Conservation (phyloP, 2,113 vertebrate species). For the Ciconia stormi region DNA sequence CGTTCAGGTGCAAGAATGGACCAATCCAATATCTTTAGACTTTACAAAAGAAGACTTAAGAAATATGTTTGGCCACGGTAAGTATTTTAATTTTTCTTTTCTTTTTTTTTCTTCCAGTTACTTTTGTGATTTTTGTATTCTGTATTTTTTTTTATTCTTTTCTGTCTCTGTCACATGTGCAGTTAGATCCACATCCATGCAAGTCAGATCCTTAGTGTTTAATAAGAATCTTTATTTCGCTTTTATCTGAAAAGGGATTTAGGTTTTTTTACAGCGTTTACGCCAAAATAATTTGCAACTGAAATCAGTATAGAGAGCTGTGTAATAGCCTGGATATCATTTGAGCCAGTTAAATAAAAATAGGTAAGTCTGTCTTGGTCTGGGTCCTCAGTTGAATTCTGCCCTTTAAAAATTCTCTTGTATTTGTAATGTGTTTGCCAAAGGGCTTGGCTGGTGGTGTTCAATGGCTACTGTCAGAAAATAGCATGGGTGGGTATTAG, state of each 20-base stretch:
- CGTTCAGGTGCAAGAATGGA: constrained; percentile 90
- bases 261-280: not conserved
- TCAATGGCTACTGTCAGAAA: not conserved
- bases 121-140: not conserved
- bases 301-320: not conserved
- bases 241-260: not conserved
- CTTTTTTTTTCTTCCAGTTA: not conserved
- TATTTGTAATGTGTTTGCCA: not conserved
- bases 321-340: not conserved
- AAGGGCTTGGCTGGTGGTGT: not conserved
- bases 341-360: not conserved
- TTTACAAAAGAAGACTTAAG: constrained; percentile 76
- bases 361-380: not conserved
- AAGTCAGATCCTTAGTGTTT: not conserved
- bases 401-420: not conserved
- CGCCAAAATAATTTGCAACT: not conserved
- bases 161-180: not conserved
- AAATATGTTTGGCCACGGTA: constrained; percentile 76
- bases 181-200: not conserved
- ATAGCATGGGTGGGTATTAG: not conserved
- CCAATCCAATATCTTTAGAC: constrained; percentile 83
- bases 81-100: not conserved
- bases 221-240: not conserved
- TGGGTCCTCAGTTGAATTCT: not conserved
- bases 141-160: not conserved